A percentile compares a stretch with the other conserved stretches of the same genome.
Conservation (phyloP, 2,888 invertebrate genomes). For the Sphaeridia pumilis region DNA sequence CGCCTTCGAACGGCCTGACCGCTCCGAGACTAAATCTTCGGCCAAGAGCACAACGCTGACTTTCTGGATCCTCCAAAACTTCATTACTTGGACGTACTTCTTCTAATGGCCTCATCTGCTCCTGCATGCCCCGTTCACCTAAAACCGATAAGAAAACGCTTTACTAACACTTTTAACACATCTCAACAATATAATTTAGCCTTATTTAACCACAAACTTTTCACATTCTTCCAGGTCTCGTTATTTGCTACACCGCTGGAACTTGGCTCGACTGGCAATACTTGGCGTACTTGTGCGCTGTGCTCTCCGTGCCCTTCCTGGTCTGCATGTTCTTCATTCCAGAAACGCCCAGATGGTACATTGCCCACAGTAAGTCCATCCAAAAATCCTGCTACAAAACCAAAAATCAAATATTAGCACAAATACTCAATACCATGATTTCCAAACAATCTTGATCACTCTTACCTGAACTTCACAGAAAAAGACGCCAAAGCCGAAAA, state of each 20-base stretch:
- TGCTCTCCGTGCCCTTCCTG: constrained; percentile 64
- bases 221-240: constrained; percentile 49
- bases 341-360: constrained; percentile 84
- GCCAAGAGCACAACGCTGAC: too few relatives aligned
- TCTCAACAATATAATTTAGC: too few relatives aligned
- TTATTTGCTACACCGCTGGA: constrained; percentile 67
- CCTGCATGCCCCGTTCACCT: too few relatives aligned
- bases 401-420: not conserved
- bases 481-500: constrained; percentile 60
- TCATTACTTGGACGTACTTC: too few relatives aligned
- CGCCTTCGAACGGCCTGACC: too few relatives aligned
- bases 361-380: constrained; percentile 52
- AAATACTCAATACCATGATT: not conserved
- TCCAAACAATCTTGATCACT: not conserved
- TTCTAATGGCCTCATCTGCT: too few relatives aligned
- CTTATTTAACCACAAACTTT: too few relatives aligned
- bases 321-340: constrained; percentile 69
- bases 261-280: constrained; percentile 64
- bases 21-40: too few relatives aligned
- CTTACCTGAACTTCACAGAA: constrained; percentile 32
- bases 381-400: not conserved
- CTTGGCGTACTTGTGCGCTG: constrained; percentile 64
- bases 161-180: too few relatives aligned
- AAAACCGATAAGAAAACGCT: too few relatives aligned
- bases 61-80: too few relatives aligned